Evolutionary conservation across 2,113 vertebrate genomes (phyloP).

Genomic region (Parotia lawesii): DNA sequence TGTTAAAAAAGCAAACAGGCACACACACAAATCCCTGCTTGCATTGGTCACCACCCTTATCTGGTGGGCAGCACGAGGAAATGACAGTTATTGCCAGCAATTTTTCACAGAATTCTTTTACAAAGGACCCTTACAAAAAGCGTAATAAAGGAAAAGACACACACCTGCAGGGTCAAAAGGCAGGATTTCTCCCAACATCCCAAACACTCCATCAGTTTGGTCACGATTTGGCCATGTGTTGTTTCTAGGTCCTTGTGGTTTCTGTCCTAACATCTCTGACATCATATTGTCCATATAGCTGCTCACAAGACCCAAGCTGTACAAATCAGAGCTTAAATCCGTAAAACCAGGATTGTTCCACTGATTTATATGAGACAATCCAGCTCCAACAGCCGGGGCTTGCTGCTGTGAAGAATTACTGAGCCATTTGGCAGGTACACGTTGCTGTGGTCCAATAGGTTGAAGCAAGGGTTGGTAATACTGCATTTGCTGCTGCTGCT

Average conservation of each 20-base stretch:
- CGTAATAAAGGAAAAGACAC: conserved; percentile 7
- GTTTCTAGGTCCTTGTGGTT: conserved; percentile 93
- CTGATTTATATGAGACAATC: conserved; percentile 87
- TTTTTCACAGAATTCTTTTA: background rate
- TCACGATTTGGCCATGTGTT: conserved; percentile 99
- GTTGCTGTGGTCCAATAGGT: conserved; percentile 79
- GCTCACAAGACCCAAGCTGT: conserved; percentile 95
- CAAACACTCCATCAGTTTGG: conserved; percentile 92
- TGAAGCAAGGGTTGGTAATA: conserved; percentile 93
- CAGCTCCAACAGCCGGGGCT: conserved; percentile 75
- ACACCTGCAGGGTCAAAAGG: conserved; percentile 97
- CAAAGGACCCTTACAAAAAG: background rate
- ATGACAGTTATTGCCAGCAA: background rate
- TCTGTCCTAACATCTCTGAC: conserved; percentile 96
- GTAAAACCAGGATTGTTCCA: conserved; percentile 86
- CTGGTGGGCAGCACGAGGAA: background rate
- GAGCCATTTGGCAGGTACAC: conserved; percentile 86
- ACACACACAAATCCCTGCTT: background rate
- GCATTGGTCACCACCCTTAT: background rate
- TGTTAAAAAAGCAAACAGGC: background rate
- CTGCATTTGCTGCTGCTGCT: conserved; percentile 84
- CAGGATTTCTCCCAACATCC: conserved; percentile 90
- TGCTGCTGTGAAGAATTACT: conserved; percentile 80
- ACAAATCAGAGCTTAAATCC: conserved; percentile 93
- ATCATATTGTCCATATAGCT: conserved; percentile 97